Evolutionary conservation across 1,140 invertebrate genomes (phyloP).

Genomic region (Bombus sylvicola): DNA sequence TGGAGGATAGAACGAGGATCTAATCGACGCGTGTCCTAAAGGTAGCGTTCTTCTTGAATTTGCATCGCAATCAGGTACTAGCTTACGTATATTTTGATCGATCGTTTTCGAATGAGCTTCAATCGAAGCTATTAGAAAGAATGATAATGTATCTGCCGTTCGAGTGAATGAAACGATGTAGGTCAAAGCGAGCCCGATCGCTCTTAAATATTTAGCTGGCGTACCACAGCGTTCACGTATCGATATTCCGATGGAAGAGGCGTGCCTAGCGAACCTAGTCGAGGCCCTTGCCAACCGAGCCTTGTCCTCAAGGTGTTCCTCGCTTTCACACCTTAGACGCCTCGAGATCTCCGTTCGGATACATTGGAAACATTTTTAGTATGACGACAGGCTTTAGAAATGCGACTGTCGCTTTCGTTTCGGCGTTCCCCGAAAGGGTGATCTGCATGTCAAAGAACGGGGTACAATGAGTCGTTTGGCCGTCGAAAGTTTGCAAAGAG

Average conservation of each 20-base stretch:
- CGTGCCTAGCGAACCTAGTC: constrained; percentile 42
- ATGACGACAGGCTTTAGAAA: no score
- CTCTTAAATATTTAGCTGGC: background rate
- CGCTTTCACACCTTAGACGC: constrained; percentile 32
- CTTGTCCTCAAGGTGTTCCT: constrained; percentile 59
- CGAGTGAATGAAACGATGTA: background rate
- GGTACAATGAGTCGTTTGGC: background rate
- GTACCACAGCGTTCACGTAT: background rate
- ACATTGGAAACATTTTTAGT: no score
- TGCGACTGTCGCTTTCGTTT: constrained; percentile 23
- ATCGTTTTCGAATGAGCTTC: background rate
- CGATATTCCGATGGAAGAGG: constrained; percentile 25
- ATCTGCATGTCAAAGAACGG: constrained; percentile 46
- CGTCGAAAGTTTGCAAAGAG: constrained; percentile 8
- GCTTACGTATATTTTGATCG: background rate
- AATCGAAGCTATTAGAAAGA: background rate
- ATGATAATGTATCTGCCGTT: background rate
- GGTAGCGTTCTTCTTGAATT: background rate
- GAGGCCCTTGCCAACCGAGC: constrained; percentile 42
- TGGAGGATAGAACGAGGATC: background rate
- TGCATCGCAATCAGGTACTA: background rate
- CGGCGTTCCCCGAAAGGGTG: background rate
- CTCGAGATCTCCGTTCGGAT: no score
- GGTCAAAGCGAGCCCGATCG: no score
- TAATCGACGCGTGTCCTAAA: constrained; percentile 1